Evolutionary conservation across 2,113 vertebrate species (phyloP).

Genomic region (Planiliza haematocheilus): DNA sequence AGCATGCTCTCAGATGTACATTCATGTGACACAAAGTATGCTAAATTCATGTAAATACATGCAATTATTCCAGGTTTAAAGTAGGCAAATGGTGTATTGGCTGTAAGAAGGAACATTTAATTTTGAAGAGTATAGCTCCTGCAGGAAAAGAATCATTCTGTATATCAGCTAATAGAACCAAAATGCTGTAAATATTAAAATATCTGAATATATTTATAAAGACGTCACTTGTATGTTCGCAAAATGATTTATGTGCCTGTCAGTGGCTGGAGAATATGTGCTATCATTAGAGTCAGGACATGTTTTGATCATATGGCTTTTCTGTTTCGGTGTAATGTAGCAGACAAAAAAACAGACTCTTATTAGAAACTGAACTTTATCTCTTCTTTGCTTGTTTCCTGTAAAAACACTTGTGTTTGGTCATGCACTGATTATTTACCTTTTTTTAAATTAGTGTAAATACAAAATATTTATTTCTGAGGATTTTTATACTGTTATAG

Average conservation of each 20-base stretch:
- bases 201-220: constrained; percentile 83
- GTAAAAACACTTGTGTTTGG: constrained; percentile 73
- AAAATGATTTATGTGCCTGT: constrained; percentile 61
- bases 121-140: constrained; percentile 45
- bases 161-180: constrained; percentile 83
- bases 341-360: constrained; percentile 35
- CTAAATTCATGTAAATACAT: not conserved
- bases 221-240: constrained; percentile 69
- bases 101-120: constrained; percentile 2
- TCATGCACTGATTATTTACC: constrained; percentile 84
- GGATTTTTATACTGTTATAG: constrained; percentile 79
- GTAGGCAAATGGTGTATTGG: constrained; percentile 30
- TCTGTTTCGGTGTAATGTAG: constrained; percentile 55
- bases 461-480: constrained; percentile 85
- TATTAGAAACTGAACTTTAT: constrained; percentile 50
- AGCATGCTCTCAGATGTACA: not conserved
- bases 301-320: constrained; percentile 50
- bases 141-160: constrained; percentile 52
- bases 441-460: constrained; percentile 72
- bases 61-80: constrained; percentile 45
- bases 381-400: constrained; percentile 58
- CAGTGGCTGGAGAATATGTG: constrained; percentile 49
- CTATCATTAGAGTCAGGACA: constrained; percentile 55
- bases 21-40: constrained; percentile 10
- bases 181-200: constrained; percentile 82